Conservation (phyloP, 2,888 invertebrate genomes). For the Dicranocentrus wangi region DNA sequence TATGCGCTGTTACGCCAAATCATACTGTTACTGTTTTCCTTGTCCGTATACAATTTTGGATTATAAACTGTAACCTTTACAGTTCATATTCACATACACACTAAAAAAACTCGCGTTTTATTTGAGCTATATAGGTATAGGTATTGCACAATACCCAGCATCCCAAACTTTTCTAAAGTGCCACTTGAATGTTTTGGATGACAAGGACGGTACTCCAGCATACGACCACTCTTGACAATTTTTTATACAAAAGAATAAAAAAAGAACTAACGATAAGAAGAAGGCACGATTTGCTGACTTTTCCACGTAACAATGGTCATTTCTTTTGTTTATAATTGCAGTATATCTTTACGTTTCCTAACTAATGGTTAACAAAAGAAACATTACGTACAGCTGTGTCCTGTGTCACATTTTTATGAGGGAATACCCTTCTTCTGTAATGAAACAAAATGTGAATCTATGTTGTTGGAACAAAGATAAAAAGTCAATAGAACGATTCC, state of each 20-base stretch:
- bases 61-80: too few relatives aligned
- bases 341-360: not conserved
- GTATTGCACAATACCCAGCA: too few relatives aligned
- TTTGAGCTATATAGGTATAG: too few relatives aligned
- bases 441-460: too few relatives aligned
- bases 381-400: too few relatives aligned
- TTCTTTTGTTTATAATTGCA: conserved; percentile 31
- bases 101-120: not conserved
- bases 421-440: not conserved
- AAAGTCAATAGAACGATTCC: too few relatives aligned
- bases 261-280: conserved; percentile 17
- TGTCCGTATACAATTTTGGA: not conserved
- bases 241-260: conserved; percentile 23
- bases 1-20: conserved; percentile 36
- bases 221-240: conserved; percentile 15
- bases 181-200: not conserved
- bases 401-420: not conserved
- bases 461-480: too few relatives aligned
- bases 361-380: not conserved
- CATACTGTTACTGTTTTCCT: not conserved
- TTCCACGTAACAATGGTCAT: conserved; percentile 33
- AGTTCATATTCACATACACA: not conserved
- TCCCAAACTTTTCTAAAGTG: conserved; percentile 1
- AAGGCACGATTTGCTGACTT: conserved; percentile 57
- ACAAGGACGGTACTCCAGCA: not conserved